Base-by-base conservation (phyloP, 2,113 vertebrate species). In the Scytalopus superciliaris region DNA sequence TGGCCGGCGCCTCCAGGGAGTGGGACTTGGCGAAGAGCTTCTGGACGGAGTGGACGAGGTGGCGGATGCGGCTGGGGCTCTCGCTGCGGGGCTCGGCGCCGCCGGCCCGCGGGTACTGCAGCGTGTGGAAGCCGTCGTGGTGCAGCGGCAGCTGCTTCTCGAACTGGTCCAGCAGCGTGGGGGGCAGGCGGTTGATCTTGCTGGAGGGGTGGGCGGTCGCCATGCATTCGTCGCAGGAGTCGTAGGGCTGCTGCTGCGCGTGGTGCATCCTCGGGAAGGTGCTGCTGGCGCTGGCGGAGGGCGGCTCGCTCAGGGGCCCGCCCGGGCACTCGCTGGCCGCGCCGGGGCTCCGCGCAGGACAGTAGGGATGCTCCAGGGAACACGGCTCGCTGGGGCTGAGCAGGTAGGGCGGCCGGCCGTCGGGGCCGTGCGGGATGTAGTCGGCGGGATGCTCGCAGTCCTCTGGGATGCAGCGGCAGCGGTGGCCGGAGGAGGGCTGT, bases 11-110 rank as follows among this genome's bases (percentile, higher is more conserved):
- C 95, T 99, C 99, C 95, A 99, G 98, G 66, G 99, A 99, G 97
- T 99, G 99, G 55, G 99, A 99, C 98, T 99, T 99, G 96, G 99
- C 99, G 4, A 99, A 99, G 85, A 99, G 99, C 89, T 99, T 99
- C 98, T 99, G 99, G 73, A 99, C 99, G 1, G 99, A 99, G 98
- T 99, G 99, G 87, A 99, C 99, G 92, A 99, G 98, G 98, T 99
- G 99, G 40, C 99, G 99, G 94, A 99, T 99, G 82, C 99, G 99
- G 62, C 99, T 99, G 87, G 99, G 99, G 95, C 99, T 99, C 97
- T 99, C 99, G 13, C 99, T 99, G 83, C 99, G 99, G 97, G 99
- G 94, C 85, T 98, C 99, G 24, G 99, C 98, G 37, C 98, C 98
- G 86, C 98, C 97, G 33, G 98, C 97, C 92, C 99, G 99, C 64